Evolutionary conservation across 2,113 vertebrate genomes (phyloP), one percentile per base, ranked within the genome.

Genomic region (Taurulus bubalis): DNA sequence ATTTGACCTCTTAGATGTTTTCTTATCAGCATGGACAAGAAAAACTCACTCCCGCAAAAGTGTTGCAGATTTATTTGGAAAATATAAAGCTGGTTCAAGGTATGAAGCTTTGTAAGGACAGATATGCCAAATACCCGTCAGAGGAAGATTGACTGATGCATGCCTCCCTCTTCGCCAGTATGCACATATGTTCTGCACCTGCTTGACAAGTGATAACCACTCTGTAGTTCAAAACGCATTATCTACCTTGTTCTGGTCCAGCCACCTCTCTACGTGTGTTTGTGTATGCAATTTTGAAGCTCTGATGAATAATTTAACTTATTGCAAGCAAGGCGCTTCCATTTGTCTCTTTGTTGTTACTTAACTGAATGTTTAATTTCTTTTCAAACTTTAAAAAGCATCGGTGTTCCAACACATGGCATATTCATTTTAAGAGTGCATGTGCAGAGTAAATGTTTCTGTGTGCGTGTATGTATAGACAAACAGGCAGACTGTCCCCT

Each of bases 111-210:
- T 49, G n/a, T 14, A 26, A 74, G 32, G 3, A 53, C 28, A 32
- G 8, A 32, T 34, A 58, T 14, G 15, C 1, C 18, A 68, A 59
- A 58, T 22, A 68, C 42, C 2, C 3, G 16, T 71, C 22, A 42
- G 26, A 12, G 10, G 47, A 51, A 49, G 16, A 28, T 40, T 47
- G 40, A 74, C 30, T 26, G 22, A 20, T 2, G 14, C 45, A 5
- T 26, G 15, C 14, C 4, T 71, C 34, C 26, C 18, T 42, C 42
- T 20, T 42, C 24, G 1, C 51, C 38, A 66, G 65, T 73, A 66
- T 22, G n/a, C 36, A 65, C 51, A 58, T 58, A 64, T n/a, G 47
- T 26, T 67, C n/a, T 16, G 42, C 63, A 80, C 56, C 30, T 74
- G 78, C 30, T 56, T 18, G 20, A 59, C 22, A 49, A 58, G 38